Percentiles rank a stretch among this genome's conserved stretches.
Conservation (phyloP, 1,140 invertebrate genomes). For the Solenopsis fugax region DNA sequence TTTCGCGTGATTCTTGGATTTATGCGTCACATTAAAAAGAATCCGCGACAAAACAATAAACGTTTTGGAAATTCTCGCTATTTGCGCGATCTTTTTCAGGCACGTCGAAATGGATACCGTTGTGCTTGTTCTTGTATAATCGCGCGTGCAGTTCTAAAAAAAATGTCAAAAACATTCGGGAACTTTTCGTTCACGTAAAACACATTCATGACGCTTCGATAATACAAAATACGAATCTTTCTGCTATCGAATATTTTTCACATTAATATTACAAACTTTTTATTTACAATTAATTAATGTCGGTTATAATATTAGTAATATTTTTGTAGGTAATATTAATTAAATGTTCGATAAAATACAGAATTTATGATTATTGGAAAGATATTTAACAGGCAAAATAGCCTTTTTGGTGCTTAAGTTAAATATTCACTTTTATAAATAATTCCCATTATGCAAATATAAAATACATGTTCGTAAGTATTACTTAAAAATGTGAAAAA, state of each 20-base stretch:
- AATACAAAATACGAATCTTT: neutral
- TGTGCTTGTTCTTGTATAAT: constrained; percentile 24
- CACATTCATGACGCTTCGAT: neutral
- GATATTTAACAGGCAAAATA: neutral
- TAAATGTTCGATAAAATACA: neutral
- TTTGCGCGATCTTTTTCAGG: constrained; percentile 23
- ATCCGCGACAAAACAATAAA: constrained; percentile 17
- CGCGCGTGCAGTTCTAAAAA: constrained; percentile 1
- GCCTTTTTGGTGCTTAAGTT: neutral
- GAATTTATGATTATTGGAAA: neutral
- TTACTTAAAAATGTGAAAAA: neutral
- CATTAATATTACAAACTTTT: neutral
- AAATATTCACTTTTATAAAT: neutral
- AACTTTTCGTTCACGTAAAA: constrained; percentile 6
- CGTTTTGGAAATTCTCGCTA: constrained; percentile 17
- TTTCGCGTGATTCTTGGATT: constrained; percentile 21
- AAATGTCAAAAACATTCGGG: constrained; percentile 27
- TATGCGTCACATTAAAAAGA: constrained; percentile 6
- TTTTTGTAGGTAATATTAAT: constrained; percentile 7
- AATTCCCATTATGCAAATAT: neutral
- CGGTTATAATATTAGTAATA: neutral
- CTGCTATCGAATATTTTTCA: neutral
- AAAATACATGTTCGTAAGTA: neutral
- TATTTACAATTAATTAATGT: neutral
- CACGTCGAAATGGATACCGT: constrained; percentile 13